Evolutionary conservation across 2,797 vertebrate genomes (phyloP).

Genomic region (Sciurus vulgaris): DNA sequence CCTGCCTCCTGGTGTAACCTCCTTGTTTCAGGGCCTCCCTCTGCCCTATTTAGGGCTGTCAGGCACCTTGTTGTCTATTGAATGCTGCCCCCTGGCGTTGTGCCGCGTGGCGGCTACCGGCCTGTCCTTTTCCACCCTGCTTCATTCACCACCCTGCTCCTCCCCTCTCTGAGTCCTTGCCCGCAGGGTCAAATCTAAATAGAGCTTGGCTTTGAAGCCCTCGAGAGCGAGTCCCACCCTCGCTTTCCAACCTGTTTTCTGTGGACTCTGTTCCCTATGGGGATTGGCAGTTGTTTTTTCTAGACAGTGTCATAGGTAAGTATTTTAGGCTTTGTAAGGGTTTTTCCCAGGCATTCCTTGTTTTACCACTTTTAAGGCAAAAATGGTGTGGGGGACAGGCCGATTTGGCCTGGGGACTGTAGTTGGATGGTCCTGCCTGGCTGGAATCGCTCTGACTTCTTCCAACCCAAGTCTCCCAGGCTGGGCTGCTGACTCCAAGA

Average conservation of each 20-base stretch:
- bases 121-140: rapidly evolving
- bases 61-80: background rate
- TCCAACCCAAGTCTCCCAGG: background rate
- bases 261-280: background rate
- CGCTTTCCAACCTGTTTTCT: background rate
- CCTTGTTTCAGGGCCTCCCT: background rate
- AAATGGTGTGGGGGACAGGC: background rate
- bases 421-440: background rate
- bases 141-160: background rate
- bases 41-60: background rate
- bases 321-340: background rate
- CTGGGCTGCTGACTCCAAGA: background rate
- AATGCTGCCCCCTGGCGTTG: background rate
- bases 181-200: background rate
- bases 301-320: background rate
- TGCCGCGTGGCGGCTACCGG: rapidly evolving
- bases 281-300: background rate
- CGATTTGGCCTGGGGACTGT: background rate
- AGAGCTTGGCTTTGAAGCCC: background rate
- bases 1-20: too few species aligned
- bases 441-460: too few species aligned
- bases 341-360: background rate
- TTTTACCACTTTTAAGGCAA: background rate
- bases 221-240: rapidly evolving
- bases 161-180: background rate